Evolutionary conservation across 2,797 vertebrate genomes (phyloP), one percentile per base, ranked within the genome.

Genomic region (Xenentodon cancila): DNA sequence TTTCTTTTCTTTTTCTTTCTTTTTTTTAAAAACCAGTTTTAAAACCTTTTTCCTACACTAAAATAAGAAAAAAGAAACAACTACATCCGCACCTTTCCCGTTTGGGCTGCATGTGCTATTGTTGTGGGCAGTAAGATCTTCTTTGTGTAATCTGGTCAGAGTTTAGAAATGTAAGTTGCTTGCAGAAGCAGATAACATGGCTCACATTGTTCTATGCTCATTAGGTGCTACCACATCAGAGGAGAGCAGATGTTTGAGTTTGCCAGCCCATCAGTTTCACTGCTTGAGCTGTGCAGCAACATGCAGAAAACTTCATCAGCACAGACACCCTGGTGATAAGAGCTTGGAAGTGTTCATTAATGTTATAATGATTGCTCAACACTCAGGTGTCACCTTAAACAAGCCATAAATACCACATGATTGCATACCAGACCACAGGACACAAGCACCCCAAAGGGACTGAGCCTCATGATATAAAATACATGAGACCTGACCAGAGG

Each of bases 211-310:
- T 43, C 32, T 45, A n/a, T 25, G 46, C 47, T 71, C 46, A 44
- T 59, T 71, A 17, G 30, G 17, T 49, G 53, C 32, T 61, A 37
- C 51, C 52, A 63, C 68, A 77, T 64, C 49, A 27, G 53, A 69
- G 12, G 57, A 64, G 55, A 79, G 68, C 74, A 68, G 70, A 66
- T 68, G 66, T 73, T 76, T 57, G 60, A 68, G 47, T 51, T 65
- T 49, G 32, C 37, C 63, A 47, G 60, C 61, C 73, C 77, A 71
- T 73, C 75, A 58, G 43, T 48, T 25, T 34, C 67, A 25, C 56
- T 0, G 43, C 61, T 69, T 67, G 75, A 80, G 57, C 22, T 18
- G 17, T 43, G 64, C 63, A 37, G 53, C 45, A 30, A 53, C 61
- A 55, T 51, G 63, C 21, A 47, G 42, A 67, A 58, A 70, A 8